Evolutionary conservation across 2,888 invertebrate species (phyloP).

Genomic region (Microdon myrmicae): DNA sequence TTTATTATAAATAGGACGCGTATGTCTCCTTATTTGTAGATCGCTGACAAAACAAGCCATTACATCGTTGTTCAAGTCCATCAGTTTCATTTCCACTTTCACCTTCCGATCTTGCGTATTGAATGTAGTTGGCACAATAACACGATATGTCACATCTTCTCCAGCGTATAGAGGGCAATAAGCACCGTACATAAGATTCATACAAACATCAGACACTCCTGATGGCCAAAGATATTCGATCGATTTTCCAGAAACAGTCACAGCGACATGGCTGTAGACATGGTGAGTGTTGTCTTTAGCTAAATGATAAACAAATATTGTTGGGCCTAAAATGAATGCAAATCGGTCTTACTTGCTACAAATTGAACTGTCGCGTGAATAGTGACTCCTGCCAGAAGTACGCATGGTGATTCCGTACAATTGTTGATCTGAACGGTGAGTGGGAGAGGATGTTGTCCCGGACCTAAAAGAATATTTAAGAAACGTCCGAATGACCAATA

Average conservation of each 20-base stretch:
- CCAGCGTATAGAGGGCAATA: constrained; percentile 61
- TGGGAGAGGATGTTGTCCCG: constrained; percentile 48
- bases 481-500: no score
- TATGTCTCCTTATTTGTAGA: constrained; percentile 60
- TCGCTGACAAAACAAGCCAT: constrained; percentile 59
- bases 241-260: no score
- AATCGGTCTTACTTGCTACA: constrained; percentile 58
- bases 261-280: no score
- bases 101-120: constrained; percentile 62
- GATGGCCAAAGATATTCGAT: no score
- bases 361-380: constrained; percentile 58
- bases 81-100: constrained; percentile 59
- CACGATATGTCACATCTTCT: constrained; percentile 62
- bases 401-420: constrained; percentile 56
- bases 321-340: no score
- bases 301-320: no score
- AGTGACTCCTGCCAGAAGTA: constrained; percentile 53
- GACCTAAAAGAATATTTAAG: constrained; percentile 47
- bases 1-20: no score
- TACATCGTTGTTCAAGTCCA: constrained; percentile 54
- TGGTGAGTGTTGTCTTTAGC: no score
- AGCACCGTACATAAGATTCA: constrained; percentile 58
- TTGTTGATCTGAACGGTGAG: constrained; percentile 57
- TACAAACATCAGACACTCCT: constrained; percentile 61
- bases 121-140: constrained; percentile 58